A percentile compares a stretch with the other conserved stretches of the same genome.
Conservation (phyloP, 2,797 vertebrate species). For the Chiroxiphia lanceolata region DNA sequence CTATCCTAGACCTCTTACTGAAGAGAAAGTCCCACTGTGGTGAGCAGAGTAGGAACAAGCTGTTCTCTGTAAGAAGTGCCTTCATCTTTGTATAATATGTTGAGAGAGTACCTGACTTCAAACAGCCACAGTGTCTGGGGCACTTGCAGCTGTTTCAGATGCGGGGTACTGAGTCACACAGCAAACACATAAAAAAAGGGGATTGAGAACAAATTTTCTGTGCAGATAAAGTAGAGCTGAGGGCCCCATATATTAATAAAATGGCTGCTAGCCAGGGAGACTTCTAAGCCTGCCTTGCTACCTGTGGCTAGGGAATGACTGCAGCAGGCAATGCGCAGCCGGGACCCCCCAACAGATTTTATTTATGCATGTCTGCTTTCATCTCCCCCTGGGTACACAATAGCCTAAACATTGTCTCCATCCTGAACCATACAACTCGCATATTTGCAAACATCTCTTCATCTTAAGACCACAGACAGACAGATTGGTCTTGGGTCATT, state of each 20-base stretch:
- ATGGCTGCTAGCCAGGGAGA: background rate
- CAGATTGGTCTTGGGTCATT: background rate
- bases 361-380: conserved; percentile 1
- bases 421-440: background rate
- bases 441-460: background rate
- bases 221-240: background rate
- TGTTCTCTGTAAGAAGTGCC: background rate
- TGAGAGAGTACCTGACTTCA: background rate
- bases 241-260: background rate
- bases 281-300: background rate
- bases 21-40: background rate
- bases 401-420: background rate
- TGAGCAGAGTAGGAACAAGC: background rate
- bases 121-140: background rate
- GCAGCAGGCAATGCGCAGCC: background rate
- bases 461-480: background rate
- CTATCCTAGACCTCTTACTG: background rate
- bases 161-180: background rate
- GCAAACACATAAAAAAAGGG: background rate
- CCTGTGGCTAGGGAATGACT: background rate
- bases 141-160: background rate
- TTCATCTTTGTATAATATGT: background rate
- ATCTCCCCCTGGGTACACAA: background rate
- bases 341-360: background rate
- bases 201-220: background rate